Evolutionary conservation across 2,888 invertebrate species (phyloP), one percentile per base, ranked within the genome.

Genomic region (Sclerodermus sp.): DNA sequence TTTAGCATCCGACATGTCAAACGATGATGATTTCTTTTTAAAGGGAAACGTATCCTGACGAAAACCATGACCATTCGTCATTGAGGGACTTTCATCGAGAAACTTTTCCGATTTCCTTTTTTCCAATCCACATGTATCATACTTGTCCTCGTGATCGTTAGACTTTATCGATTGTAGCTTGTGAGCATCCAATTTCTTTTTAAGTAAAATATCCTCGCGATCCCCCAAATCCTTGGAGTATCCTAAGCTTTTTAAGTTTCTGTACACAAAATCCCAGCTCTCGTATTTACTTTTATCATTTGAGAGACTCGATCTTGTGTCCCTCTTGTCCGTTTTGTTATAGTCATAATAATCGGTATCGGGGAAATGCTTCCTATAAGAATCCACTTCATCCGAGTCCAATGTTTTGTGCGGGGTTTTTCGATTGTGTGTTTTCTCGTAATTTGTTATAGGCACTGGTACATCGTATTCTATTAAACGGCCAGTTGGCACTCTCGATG

Each of bases 221-320:
- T 86, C 86, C 0, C 85, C 85, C 6, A 86, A 71, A 62, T 89
- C 89, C 23, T 81, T 81, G 1, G 82, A 81, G 60, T 89, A 88
- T 0, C 89, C 87, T 64, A 88, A 86, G 61, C 85, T 88, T 50
- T 90, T 89, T 31, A 91, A 79, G 70, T 89, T 88, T 61, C 86
- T 83, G 70, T 87, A 91, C 0, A 91, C 90, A 68, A 89, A 90
- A 69, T 88, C 88, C 91, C 91, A 92, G 45, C 85, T 85, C 59
- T 89, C 90, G 49, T 85, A 85, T 0, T 85, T 55, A 29, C 58
- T 53, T 14, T 45, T 60, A 6, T 57, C 51, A 2, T 51, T 49
- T 30, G 14, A 42, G 14, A 47, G 42, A 18, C 48, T 39, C 1
- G 62, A 37, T 47, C 56, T 63, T 3, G 51, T 9, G 1, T 55